Percentiles rank a stretch among this genome's conserved stretches.
Evolutionary conservation across 1,140 invertebrate genomes (phyloP).

Genomic region (Nasonia giraulti): DNA sequence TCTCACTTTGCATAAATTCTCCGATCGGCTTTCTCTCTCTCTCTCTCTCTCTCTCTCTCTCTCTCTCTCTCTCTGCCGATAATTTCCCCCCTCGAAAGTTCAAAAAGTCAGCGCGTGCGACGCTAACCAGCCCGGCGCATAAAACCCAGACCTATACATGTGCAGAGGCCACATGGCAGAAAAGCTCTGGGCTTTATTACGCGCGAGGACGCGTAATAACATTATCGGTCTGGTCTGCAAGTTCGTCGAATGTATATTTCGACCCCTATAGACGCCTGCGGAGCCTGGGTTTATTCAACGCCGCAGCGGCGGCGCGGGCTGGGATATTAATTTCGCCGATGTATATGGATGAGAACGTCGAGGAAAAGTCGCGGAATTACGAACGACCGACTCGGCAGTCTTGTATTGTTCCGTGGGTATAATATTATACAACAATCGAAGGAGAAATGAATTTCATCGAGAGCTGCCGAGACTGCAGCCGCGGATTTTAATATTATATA

Average conservation of each 20-base stretch:
- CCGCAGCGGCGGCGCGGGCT: conserved; percentile 55
- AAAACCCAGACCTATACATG: not conserved
- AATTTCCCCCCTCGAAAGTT: conserved; percentile 25
- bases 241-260: conserved; percentile 51
- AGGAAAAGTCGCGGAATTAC: conserved; percentile 46
- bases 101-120: conserved; percentile 18
- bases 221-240: conserved; percentile 22
- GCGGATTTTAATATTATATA: not conserved
- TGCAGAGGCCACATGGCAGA: not conserved
- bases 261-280: not conserved
- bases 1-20: conserved; percentile 41
- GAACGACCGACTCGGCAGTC: conserved; percentile 59
- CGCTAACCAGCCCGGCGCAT: conserved; percentile 10
- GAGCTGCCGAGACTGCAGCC: not conserved
- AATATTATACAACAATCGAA: not conserved
- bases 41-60: too few relatives aligned
- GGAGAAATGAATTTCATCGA: not conserved
- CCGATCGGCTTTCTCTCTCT: not conserved
- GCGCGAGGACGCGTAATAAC: conserved; percentile 36
- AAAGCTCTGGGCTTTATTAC: conserved; percentile 49
- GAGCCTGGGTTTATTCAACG: conserved; percentile 67
- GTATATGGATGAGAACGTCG: conserved; percentile 69
- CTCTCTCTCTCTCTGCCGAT: not conserved
- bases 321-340: conserved; percentile 73
- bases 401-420: not conserved